Evolutionary conservation across 2,797 vertebrate species (phyloP).

Genomic region (Syngnathus rostellatus): DNA sequence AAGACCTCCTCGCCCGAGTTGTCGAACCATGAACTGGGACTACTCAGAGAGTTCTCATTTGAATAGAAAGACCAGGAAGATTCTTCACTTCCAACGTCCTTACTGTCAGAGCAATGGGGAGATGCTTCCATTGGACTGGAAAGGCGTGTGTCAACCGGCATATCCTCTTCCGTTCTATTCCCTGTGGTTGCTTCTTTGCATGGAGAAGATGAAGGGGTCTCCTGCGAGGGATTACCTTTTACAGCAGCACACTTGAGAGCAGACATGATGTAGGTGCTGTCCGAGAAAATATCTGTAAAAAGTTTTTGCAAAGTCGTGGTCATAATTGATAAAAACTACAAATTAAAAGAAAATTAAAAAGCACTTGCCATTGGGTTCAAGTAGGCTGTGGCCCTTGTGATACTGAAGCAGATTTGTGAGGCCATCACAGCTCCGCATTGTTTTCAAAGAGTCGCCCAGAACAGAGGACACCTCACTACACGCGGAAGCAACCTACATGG

Average conservation of each 20-base stretch:
- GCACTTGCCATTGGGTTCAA: background rate
- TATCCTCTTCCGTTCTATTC: background rate
- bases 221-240: background rate
- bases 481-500: conserved; percentile 38
- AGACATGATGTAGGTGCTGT: conserved; percentile 34
- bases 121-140: conserved; percentile 1
- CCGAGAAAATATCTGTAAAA: conserved; percentile 32
- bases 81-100: conserved; percentile 7
- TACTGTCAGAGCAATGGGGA: background rate
- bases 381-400: conserved; percentile 21
- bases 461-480: conserved; percentile 27
- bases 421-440: conserved; percentile 41
- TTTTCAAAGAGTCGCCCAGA: conserved; percentile 37
- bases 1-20: conserved; percentile 21
- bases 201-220: background rate
- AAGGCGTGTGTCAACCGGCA: background rate
- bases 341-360: background rate
- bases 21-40: conserved; percentile 33
- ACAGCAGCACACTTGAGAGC: conserved; percentile 28
- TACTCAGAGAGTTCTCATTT: conserved; percentile 10
- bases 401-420: conserved; percentile 32
- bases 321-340: too few species aligned
- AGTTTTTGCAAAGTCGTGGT: background rate
- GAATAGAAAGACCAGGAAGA: conserved; percentile 43
- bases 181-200: background rate